Evolutionary conservation across 2,113 vertebrate genomes (phyloP), one percentile per base, ranked within the genome.

Genomic region (Girardinichthys multiradiatus): DNA sequence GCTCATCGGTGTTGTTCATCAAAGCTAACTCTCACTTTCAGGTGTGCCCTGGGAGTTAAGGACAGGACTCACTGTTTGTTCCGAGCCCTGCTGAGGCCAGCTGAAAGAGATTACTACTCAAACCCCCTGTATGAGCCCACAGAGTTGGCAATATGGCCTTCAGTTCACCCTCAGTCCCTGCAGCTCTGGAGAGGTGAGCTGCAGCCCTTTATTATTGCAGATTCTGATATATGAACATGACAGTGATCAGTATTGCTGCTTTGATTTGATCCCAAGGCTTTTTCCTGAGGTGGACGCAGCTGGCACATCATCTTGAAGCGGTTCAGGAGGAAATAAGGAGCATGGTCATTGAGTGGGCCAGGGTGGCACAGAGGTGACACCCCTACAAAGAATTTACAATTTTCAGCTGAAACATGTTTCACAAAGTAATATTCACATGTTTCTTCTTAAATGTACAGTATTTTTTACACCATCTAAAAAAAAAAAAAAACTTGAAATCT

Each of bases 91-190:
- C 79, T 94, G 61, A 91, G 81, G 68, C 90, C 91, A 0, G 57
- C 17, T 0, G 85, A 95, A 82, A 89, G 51, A 76, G 76, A 89
- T 9, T 65, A 77, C 21, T 90, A 92, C 84, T 76, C 74, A 28
- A 97, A 96, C 81, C 95, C 94, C 0, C 83, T 97, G 24, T 96
- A 95, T 57, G 74, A 93, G 0, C 84, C 30, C 80, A 96, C 93
- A 19, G 70, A 93, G 24, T 61, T 96, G 68, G 94, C 94, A 31
- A 94, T 95, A 84, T 97, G 96, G 96, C 96, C 96, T 15, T 97
- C 95, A 0, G 94, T 96, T 6, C 95, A 96, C 76, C 95, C 95
- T 26, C 96, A 96, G 90, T 95, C 95, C 76, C 84, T 97, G 81
- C 90, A 95, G 75, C 95, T 98, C 0, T 96, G 95, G 95, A 94